Conservation (phyloP, 2,888 invertebrate species). For the Agriopis marginaria region DNA sequence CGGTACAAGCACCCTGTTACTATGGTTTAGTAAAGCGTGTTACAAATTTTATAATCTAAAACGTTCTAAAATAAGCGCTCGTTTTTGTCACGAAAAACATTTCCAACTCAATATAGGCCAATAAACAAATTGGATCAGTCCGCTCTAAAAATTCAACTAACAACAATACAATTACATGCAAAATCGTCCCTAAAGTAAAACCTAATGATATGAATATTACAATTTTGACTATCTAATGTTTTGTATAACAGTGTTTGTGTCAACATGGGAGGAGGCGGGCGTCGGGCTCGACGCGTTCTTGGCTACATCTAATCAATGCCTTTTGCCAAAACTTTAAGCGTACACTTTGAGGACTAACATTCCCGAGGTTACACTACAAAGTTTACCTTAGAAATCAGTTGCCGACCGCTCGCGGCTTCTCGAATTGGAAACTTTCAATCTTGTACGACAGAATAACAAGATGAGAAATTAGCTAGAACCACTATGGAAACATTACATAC, state of each 20-base stretch:
- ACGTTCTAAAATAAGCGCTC: constrained; percentile 57
- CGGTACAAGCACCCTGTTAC: constrained; percentile 71
- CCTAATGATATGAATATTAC: constrained; percentile 85
- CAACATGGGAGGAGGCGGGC: constrained; percentile 54
- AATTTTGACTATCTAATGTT: constrained; percentile 84
- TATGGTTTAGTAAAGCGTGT: constrained; percentile 75
- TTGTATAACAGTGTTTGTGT: constrained; percentile 62
- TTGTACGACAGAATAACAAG: constrained; percentile 65
- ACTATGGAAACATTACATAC: constrained; percentile 74
- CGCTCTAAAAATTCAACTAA: constrained; percentile 69
- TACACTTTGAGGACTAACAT: constrained; percentile 65
- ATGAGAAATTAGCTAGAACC: constrained; percentile 74
- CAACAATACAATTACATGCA: constrained; percentile 64
- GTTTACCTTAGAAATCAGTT: constrained; percentile 64
- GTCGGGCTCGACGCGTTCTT: constrained; percentile 54
- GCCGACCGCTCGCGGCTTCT: constrained; percentile 50
- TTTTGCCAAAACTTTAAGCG: constrained; percentile 62
- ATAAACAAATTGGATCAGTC: constrained; percentile 71
- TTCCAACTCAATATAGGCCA: constrained; percentile 73
- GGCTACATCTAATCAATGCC: constrained; percentile 60
- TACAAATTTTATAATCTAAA: constrained; percentile 67
- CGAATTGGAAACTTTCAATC: constrained; percentile 54
- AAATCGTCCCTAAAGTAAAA: constrained; percentile 83
- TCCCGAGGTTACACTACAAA: constrained; percentile 61
- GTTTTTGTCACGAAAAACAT: constrained; percentile 52